phyloP scores from a whole-genome alignment of 2,888 invertebrate genomes.

The Hemistola chrysoprasaria region DNA sequence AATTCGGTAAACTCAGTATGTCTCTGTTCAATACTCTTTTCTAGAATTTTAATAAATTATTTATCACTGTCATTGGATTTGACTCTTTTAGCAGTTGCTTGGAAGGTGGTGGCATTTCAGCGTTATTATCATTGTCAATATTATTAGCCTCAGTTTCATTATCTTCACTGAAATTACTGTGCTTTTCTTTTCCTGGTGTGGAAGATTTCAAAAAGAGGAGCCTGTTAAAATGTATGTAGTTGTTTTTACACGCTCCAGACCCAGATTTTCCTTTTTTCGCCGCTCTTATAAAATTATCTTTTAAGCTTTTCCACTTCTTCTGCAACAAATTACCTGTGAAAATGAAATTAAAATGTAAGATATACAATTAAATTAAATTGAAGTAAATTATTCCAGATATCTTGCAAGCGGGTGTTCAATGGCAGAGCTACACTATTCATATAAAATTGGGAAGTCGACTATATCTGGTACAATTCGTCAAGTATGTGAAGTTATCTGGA shows the following conservation, averaged over 20 bases:
- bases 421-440: conserved; percentile 3
- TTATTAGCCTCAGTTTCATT: background rate
- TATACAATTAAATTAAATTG: no score
- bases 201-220: conserved; percentile 16
- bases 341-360: no score
- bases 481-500: conserved; percentile 1
- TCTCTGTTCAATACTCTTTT: conserved; percentile 1
- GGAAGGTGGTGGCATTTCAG: conserved; percentile 9
- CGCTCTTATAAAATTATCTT: conserved; percentile 31
- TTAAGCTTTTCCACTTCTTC: no score
- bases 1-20: background rate
- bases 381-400: conserved; percentile 24
- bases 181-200: no score
- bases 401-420: conserved; percentile 8
- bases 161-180: no score
- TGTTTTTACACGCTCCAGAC: conserved; percentile 27
- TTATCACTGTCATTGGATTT: conserved; percentile 3
- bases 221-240: conserved; percentile 23
- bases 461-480: background rate
- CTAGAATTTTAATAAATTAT: conserved; percentile 4
- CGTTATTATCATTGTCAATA: background rate
- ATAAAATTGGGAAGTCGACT: background rate
- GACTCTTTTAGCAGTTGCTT: conserved; percentile 5
- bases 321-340: no score
- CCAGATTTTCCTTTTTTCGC: conserved; percentile 29